These are phyloP conservation scores for Bubo bubo DNA, from an alignment of 2,113 vertebrate species.

Conservation along the genomic window DNA sequence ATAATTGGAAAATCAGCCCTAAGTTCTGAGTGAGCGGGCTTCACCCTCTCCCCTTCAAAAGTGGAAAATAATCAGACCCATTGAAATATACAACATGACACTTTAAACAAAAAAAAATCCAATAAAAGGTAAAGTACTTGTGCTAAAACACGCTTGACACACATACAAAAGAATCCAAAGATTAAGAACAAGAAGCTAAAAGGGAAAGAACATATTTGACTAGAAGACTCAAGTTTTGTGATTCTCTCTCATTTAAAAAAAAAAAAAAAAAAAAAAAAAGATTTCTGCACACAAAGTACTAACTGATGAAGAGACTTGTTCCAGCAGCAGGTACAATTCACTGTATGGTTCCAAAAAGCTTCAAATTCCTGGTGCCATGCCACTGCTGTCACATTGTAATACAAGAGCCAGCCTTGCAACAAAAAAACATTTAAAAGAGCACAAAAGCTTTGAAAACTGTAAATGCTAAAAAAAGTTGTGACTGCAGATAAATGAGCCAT, in stretches of 20 bases:
- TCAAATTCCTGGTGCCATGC: background rate
- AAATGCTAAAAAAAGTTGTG: background rate
- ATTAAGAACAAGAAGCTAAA: background rate
- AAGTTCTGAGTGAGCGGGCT: background rate
- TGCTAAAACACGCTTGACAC: background rate
- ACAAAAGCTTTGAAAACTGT: background rate
- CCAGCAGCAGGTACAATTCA: background rate
- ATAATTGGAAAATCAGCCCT: background rate
- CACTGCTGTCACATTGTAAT: background rate
- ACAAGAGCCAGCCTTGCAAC: background rate
- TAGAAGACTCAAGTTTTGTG: background rate
- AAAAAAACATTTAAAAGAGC: background rate
- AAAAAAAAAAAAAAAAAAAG: rapidly evolving
- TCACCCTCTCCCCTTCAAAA: rapidly evolving
- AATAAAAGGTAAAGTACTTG: background rate
- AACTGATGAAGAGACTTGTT: background rate
- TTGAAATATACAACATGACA: background rate
- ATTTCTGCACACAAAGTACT: background rate
- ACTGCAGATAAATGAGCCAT: background rate
- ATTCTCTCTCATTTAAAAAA: background rate
- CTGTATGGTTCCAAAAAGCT: background rate
- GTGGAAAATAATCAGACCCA: background rate
- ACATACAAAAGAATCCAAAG: background rate
- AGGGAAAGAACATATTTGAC: background rate
- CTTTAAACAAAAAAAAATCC: background rate